These are phyloP conservation scores for Amazona finschi DNA, from an alignment of 2,797 vertebrate species.

Conservation along the genomic window DNA sequence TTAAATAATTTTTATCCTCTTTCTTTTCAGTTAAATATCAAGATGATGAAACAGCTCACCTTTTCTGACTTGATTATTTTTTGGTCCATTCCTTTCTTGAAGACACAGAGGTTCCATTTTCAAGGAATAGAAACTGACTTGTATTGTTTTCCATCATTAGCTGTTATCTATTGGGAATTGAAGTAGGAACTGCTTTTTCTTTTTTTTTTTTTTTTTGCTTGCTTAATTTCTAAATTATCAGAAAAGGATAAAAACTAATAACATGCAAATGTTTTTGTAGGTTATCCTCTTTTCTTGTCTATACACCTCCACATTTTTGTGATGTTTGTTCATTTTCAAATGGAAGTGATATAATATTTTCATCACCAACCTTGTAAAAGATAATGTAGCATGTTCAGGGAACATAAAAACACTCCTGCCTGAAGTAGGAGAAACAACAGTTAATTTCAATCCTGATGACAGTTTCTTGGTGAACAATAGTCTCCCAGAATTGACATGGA, in stretches of 20 bases:
- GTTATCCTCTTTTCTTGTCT: background rate
- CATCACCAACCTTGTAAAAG: background rate
- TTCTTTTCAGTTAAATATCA: background rate
- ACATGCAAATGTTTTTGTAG: background rate
- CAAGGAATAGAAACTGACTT: background rate
- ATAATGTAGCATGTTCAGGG: background rate
- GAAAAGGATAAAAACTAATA: background rate
- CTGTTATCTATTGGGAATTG: background rate
- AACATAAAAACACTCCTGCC: background rate
- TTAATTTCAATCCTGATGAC: slow-evolving; percentile 88
- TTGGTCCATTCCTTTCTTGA: background rate
- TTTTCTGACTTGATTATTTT: background rate
- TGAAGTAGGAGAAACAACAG: slow-evolving; percentile 73
- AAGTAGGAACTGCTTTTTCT: background rate
- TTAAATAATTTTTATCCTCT: background rate
- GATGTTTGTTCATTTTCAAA: background rate
- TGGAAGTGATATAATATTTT: background rate
- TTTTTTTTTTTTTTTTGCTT: background rate
- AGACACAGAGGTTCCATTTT: background rate
- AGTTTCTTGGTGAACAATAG: slow-evolving; percentile 87
- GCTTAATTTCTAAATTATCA: background rate
- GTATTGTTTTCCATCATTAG: background rate
- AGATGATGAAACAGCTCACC: background rate
- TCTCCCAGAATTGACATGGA: slow-evolving; percentile 84
- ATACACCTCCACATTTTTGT: background rate